Conservation (phyloP, 2,797 vertebrate genomes). For the Zenarchopterus dispar region DNA sequence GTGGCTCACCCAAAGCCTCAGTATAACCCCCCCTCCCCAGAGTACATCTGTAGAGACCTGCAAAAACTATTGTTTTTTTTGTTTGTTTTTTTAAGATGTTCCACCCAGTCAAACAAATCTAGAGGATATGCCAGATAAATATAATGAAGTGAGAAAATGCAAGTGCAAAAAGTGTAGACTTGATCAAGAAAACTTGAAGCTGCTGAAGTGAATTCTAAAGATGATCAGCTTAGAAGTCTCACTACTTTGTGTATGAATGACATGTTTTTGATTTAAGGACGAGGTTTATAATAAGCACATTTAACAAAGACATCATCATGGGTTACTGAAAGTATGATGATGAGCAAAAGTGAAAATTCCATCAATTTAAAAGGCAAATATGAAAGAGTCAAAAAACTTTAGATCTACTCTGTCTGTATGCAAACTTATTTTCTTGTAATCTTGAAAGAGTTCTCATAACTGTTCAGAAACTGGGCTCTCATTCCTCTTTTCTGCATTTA, state of each 20-base stretch:
- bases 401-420: neutral
- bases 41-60: conserved; percentile 4
- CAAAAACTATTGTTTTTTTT: too few relatives aligned
- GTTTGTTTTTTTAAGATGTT: neutral
- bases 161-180: neutral
- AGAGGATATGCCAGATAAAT: neutral
- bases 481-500: conserved; percentile 22
- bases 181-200: neutral
- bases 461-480: conserved; percentile 8
- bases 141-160: neutral
- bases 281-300: neutral
- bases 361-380: neutral
- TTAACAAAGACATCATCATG: neutral
- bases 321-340: neutral
- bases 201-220: conserved; percentile 8
- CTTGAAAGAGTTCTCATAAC: neutral
- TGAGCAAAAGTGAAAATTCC: neutral
- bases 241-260: conserved; percentile 1
- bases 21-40: neutral
- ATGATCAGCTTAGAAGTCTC: neutral
- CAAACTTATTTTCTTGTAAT: too few relatives aligned
- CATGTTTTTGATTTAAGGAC: neutral
- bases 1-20: conserved; percentile 2
- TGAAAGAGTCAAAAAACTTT: neutral
- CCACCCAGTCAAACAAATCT: neutral